phyloP scores from a whole-genome alignment of 2,888 invertebrate species.

The Melanchra persicariae region DNA sequence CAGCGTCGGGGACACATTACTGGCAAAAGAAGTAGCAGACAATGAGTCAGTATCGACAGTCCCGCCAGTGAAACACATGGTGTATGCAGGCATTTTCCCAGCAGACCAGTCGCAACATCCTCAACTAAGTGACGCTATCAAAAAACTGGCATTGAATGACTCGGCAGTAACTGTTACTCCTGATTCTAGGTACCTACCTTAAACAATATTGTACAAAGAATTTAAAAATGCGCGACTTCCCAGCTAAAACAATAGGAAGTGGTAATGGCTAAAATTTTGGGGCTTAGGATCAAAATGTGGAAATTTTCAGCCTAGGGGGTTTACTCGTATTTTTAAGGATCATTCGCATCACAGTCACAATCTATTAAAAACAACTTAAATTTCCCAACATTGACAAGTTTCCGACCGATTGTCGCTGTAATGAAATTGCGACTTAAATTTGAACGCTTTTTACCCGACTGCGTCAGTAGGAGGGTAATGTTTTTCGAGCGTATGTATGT shows the following conservation, averaged over 20 bases:
- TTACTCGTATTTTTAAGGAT: background rate
- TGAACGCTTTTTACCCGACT: too few species aligned
- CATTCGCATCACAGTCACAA: background rate
- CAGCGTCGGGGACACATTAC: conserved; percentile 84
- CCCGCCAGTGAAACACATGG: conserved; percentile 86
- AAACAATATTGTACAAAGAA: background rate
- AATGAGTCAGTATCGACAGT: conserved; percentile 67
- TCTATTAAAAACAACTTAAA: background rate
- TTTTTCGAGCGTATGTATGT: too few species aligned
- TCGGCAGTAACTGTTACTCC: conserved; percentile 95
- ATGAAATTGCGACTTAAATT: background rate
- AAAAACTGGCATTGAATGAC: conserved; percentile 98
- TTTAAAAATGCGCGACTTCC: background rate
- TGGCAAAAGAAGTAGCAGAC: conserved; percentile 78
- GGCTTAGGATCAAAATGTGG: background rate
- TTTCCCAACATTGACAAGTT: background rate
- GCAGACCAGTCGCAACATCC: conserved; percentile 96
- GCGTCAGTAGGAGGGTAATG: too few species aligned
- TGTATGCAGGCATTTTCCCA: conserved; percentile 94
- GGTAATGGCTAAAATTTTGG: too few species aligned
- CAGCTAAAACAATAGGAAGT: background rate
- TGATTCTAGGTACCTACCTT: conserved; percentile 94
- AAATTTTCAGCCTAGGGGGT: too few species aligned
- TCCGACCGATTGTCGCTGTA: background rate
- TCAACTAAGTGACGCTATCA: conserved; percentile 94